These are phyloP conservation scores for Diogma glabrata DNA, from an alignment of 2,888 invertebrate genomes.

Conservation along the genomic window DNA sequence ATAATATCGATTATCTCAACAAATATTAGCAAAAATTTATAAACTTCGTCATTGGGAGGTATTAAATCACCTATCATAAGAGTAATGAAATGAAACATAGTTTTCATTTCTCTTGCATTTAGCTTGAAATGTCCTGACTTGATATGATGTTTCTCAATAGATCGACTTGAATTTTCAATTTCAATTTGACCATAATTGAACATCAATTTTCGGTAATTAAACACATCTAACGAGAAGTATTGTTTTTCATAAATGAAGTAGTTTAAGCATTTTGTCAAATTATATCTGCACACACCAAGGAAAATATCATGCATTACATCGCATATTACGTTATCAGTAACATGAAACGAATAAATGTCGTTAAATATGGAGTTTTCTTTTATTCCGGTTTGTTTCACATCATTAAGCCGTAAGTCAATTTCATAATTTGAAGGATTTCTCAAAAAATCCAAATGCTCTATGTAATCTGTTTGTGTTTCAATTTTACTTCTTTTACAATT, in stretches of 20 bases:
- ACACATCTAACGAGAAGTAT: neutral
- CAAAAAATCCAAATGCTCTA: no score
- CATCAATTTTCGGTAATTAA: neutral
- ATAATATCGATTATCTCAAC: neutral
- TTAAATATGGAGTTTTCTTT: no score
- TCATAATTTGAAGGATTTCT: no score
- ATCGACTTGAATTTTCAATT: neutral
- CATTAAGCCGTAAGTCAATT: no score
- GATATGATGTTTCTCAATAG: neutral
- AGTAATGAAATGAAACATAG: neutral
- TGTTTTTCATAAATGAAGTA: neutral
- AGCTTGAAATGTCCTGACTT: neutral
- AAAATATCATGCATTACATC: no score
- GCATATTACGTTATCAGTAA: no score
- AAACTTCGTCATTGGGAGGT: neutral
- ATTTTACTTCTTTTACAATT: no score
- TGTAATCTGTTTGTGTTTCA: no score
- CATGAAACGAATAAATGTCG: no score
- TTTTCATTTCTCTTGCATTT: conserved; percentile 3
- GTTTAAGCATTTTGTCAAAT: neutral
- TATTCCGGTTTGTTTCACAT: no score
- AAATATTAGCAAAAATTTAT: neutral
- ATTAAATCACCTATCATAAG: neutral
- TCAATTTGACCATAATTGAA: conserved; percentile 3
- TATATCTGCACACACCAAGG: no score